Evolutionary conservation across 2,797 vertebrate genomes (phyloP).

Genomic region (Chromis chromis): DNA sequence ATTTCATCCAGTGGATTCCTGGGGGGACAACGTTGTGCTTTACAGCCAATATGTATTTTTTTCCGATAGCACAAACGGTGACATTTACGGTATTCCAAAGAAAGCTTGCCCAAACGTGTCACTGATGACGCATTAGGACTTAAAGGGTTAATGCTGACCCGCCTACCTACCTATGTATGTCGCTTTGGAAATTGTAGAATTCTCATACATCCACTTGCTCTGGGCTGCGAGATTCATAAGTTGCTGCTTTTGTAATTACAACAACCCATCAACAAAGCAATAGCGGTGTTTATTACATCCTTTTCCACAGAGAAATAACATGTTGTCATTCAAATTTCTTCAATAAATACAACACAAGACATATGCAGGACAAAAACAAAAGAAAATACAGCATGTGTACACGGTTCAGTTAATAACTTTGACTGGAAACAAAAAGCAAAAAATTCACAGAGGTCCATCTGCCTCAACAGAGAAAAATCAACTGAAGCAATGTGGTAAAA

Average conservation of each 20-base stretch:
- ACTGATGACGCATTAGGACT: too few species aligned
- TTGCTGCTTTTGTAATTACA: slow-evolving; percentile 7
- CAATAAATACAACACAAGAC: slow-evolving; percentile 75
- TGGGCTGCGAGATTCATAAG: background rate
- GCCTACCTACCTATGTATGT: too few species aligned
- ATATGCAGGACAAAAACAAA: slow-evolving; percentile 8
- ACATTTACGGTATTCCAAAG: too few species aligned
- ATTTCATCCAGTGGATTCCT: too few species aligned
- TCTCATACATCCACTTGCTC: too few species aligned
- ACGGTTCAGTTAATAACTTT: background rate
- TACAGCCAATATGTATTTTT: too few species aligned
- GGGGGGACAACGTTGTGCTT: too few species aligned
- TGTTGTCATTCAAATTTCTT: slow-evolving; percentile 11
- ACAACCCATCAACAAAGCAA: slow-evolving; percentile 25
- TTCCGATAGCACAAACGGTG: too few species aligned
- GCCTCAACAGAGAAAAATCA: background rate
- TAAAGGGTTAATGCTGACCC: too few species aligned
- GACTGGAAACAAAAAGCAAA: background rate
- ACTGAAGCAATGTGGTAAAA: slow-evolving; percentile 5
- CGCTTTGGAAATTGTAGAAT: too few species aligned
- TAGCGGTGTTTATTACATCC: slow-evolving; percentile 51
- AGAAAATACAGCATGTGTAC: background rate
- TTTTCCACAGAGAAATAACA: slow-evolving; percentile 34
- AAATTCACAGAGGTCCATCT: slow-evolving; percentile 7
- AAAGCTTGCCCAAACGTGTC: too few species aligned